Base-by-base conservation (phyloP, 2,797 vertebrate species). In the Molossus alvarezi region DNA sequence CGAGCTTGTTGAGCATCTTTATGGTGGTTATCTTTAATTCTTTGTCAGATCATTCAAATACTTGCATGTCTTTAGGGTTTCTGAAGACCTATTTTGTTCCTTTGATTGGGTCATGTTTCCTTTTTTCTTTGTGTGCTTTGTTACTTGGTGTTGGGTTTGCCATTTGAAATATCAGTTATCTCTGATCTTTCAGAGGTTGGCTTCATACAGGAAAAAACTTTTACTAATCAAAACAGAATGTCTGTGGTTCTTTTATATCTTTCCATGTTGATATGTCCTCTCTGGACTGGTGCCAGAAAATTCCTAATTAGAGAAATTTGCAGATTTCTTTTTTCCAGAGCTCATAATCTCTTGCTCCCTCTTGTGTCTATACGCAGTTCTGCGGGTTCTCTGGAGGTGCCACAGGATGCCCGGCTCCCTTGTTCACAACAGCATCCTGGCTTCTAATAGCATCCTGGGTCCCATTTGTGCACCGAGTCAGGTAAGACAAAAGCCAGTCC, bases 281-380 rank as follows among this genome's bases (percentile, higher is more conserved):
- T 62, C n/a, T 71, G 53, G 62, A 83, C 80, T 62, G 15, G n/a
- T 53, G 25, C 25, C 62, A 67, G 1, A 84, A 62, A 84, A 77
- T 53, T 65, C 51, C 69, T n/a, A 80, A 25, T 57, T 65, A 73
- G 3, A 72, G 58, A 33, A 9, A 33, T 64, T 51, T 53, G n/a
- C 4, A 2, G 29, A 27, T n/a, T 67, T 65, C 77, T 55, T 69
- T 82, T n/a, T 20, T n/a, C 48, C 29, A 58, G 53, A 45, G 60
- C n/a, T 82, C 60, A 53, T 65, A 75, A 67, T 88, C 77, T 92
- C 76, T 75, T 92, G 84, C 77, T 76, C 80, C 93, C 84, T 92
- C 89, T 75, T 67, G 51, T 76, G 84, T 82, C 69, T 20, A 14
- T 1, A 21, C 41, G 20, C 5, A 48, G 67, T 69, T 95, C 94